Evolutionary conservation across 2,888 invertebrate species (phyloP), one percentile per base, ranked within the genome.

Genomic region (Pecten maximus): DNA sequence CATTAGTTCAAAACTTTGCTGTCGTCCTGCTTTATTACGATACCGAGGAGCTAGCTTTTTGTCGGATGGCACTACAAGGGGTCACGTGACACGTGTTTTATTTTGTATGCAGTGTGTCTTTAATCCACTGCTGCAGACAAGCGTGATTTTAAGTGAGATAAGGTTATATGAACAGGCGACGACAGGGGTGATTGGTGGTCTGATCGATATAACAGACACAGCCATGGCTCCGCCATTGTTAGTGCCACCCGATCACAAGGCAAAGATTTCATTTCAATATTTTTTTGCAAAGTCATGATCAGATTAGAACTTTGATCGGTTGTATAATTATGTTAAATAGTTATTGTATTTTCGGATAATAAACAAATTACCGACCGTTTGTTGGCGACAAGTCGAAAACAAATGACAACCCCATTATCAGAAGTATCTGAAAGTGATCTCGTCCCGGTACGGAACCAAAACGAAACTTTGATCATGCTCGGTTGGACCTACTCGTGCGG

Each of bases 91-190:
- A 54, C 19, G 54, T n/a, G 23, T 2, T 54, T n/a, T 54, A 54
- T 19, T n/a, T n/a, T 54, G 54, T 54, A 54, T 54, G 54, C 2
- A n/a, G 54, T 19, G 1, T 54, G 54, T 54, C 23, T 54, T 54
- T 54, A 54, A 54, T 54, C 54, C 23, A 54, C 54, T 54, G 54
- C 23, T 54, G 19, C 54, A 54, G 54, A 54, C 54, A n/a, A 54
- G 2, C 2, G 54, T 54, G 54, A 54, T 74, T 35, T 74, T 74
- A 35, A 8, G 35, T 28, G 35, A 28, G 35, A 74, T 74, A 74
- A 74, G 74, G 74, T 74, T 74, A 74, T 35, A 74, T 74, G 10
- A 74, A 74, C 74, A 74, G 35, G 74, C 74, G 74, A 74, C 35
- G 35, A 35, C 74, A 74, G 74, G 12, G 35, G 74, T 35, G 28